phyloP scores from a whole-genome alignment of 1,140 invertebrate species.

The Drosophila lowei region DNA sequence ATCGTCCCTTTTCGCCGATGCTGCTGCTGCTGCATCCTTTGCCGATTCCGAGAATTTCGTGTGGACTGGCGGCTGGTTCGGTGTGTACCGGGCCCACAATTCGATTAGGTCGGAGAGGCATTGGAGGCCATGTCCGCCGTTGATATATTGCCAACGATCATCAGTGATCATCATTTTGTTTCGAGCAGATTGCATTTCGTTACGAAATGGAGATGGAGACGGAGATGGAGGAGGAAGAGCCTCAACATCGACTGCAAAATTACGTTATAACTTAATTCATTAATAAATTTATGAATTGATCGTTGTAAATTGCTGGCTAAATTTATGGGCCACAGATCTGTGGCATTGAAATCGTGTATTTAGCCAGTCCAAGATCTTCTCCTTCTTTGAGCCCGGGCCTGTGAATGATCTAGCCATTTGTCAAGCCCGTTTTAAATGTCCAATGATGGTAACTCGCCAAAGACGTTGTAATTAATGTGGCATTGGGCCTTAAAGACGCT shows the following conservation, averaged over 20 bases:
- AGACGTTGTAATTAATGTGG: slow-evolving; percentile 70
- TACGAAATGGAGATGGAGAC: slow-evolving; percentile 18
- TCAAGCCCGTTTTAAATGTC: slow-evolving; percentile 33
- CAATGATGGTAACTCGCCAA: slow-evolving; percentile 32
- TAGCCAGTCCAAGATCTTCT: slow-evolving; percentile 5
- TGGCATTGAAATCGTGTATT: slow-evolving; percentile 48
- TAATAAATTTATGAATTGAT: slow-evolving; percentile 82
- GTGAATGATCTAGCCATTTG: slow-evolving; percentile 45
- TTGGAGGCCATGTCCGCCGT: slow-evolving; percentile 49
- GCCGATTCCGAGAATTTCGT: slow-evolving; percentile 65
- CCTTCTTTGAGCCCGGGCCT: slow-evolving; percentile 27
- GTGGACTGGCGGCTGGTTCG: slow-evolving; percentile 26
- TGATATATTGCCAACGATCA: slow-evolving; percentile 72
- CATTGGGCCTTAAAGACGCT: slow-evolving; percentile 65
- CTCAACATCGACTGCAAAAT: slow-evolving; percentile 62
- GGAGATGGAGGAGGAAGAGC: slow-evolving; percentile 17
- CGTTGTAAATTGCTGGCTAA: slow-evolving; percentile 76
- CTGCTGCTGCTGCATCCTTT: slow-evolving; percentile 33
- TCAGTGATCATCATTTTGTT: slow-evolving; percentile 66
- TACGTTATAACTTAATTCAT: slow-evolving; percentile 83
- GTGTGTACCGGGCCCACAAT: slow-evolving; percentile 50
- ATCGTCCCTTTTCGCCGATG: slow-evolving; percentile 6
- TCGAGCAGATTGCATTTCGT: slow-evolving; percentile 60
- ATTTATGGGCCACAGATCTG: slow-evolving; percentile 65
- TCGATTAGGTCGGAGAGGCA: slow-evolving; percentile 58